Conservation (phyloP, 2,888 invertebrate genomes). For the Proisotoma minuta region DNA sequence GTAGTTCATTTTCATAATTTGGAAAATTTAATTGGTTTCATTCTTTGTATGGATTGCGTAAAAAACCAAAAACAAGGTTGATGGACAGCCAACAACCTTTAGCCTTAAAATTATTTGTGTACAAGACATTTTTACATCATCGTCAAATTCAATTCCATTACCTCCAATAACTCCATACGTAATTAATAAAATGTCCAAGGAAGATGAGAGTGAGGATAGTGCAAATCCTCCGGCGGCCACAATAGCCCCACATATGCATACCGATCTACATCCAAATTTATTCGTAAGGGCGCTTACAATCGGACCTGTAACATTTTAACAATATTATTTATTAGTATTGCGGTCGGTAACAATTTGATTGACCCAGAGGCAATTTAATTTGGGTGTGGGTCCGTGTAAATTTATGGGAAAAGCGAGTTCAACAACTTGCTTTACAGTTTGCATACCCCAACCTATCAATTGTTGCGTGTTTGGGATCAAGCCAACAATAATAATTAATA, state of each 20-base stretch:
- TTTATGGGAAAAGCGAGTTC: no score
- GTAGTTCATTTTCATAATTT: background rate
- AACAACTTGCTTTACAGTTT: no score
- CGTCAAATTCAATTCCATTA: slow-evolving; percentile 50
- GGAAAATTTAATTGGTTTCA: background rate
- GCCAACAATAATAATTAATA: no score
- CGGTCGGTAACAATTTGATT: no score
- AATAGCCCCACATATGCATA: slow-evolving; percentile 86
- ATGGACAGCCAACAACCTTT: slow-evolving; percentile 4
- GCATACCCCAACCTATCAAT: no score
- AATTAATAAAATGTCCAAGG: slow-evolving; percentile 82
- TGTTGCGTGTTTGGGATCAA: no score
- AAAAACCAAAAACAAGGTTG: slow-evolving; percentile 1
- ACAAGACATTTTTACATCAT: slow-evolving; percentile 9
- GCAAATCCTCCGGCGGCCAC: slow-evolving; percentile 80
- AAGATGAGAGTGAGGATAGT: slow-evolving; percentile 78
- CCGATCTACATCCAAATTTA: slow-evolving; percentile 88
- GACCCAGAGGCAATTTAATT: no score
- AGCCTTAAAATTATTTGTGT: slow-evolving; percentile 6
- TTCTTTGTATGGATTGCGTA: background rate
- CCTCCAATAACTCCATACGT: slow-evolving; percentile 92
- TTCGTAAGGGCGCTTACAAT: slow-evolving; percentile 93
- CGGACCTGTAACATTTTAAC: slow-evolving; percentile 69
- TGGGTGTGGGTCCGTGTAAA: no score
- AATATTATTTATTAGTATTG: slow-evolving; percentile 13